phyloP scores from a whole-genome alignment of 2,113 vertebrate genomes.

The Cisticola juncidis region DNA sequence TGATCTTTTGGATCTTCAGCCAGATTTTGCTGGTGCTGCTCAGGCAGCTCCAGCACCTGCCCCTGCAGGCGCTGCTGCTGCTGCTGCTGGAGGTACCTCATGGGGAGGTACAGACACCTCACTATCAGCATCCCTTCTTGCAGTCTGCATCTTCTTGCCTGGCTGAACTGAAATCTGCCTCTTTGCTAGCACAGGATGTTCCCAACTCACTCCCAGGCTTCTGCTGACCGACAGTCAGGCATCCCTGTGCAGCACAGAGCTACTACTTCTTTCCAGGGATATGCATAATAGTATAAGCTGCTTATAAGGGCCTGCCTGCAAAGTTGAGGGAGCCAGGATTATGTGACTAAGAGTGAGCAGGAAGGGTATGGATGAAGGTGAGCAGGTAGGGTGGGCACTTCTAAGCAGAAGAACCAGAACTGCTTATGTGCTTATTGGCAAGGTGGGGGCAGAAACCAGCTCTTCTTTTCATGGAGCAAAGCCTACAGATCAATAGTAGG shows the following conservation, averaged over 20 bases:
- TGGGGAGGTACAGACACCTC: conserved; percentile 89
- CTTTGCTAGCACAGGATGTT: neutral
- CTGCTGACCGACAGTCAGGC: conserved; percentile 14
- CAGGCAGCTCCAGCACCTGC: conserved; percentile 76
- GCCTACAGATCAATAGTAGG: neutral
- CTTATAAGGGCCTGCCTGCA: conserved; percentile 16
- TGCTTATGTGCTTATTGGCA: neutral
- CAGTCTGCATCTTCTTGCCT: neutral
- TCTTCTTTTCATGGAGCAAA: neutral
- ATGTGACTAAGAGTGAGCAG: conserved; percentile 26
- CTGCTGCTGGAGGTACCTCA: conserved; percentile 76
- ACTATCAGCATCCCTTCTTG: neutral
- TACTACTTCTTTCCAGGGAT: conserved; percentile 33
- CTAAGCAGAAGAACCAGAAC: neutral
- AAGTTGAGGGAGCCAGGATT: conserved; percentile 11
- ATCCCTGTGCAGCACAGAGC: neutral
- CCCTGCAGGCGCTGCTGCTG: conserved; percentile 3
- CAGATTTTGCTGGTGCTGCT: conserved; percentile 79
- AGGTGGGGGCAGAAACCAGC: neutral
- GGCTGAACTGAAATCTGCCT: neutral
- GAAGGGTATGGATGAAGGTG: neutral
- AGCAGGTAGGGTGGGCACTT: neutral
- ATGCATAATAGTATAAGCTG: conserved; percentile 22
- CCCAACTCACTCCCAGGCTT: neutral
- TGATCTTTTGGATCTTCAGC: conserved; percentile 94